phyloP scores from a whole-genome alignment of 2,888 invertebrate genomes.

The Drosophila birchii region DNA sequence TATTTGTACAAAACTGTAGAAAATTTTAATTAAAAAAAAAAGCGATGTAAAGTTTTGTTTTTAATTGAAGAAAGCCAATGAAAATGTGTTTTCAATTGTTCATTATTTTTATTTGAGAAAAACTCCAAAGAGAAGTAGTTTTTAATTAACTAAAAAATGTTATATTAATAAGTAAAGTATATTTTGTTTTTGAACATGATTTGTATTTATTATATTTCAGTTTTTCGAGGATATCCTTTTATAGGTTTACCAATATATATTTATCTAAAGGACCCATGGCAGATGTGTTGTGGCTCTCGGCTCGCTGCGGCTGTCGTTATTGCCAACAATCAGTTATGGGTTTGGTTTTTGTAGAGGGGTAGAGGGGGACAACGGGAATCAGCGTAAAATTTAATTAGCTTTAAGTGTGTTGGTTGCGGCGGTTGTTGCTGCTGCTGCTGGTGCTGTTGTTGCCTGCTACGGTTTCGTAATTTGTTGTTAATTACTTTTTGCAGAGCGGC shows the following conservation, averaged over 20 bases:
- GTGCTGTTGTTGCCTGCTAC: slow-evolving; percentile 25
- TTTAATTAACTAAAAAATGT: not conserved
- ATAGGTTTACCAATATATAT: not conserved
- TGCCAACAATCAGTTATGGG: slow-evolving; percentile 53
- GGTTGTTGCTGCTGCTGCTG: slow-evolving; percentile 11
- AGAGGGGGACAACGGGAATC: slow-evolving; percentile 11
- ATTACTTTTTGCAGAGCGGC: slow-evolving; percentile 65
- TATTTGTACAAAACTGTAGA: not conserved
- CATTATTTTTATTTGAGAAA: too few species aligned
- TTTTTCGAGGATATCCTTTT: not conserved
- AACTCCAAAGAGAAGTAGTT: not conserved
- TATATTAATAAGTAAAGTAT: accelerated
- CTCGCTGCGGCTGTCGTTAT: slow-evolving; percentile 37
- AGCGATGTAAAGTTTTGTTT: too few species aligned
- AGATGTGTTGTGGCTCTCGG: slow-evolving; percentile 34
- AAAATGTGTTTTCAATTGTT: too few species aligned
- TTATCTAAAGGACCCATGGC: slow-evolving; percentile 13
- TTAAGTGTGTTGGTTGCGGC: slow-evolving; percentile 65
- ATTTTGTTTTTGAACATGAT: not conserved
- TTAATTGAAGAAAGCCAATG: too few species aligned
- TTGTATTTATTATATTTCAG: not conserved
- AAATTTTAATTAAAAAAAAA: not conserved
- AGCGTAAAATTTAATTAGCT: slow-evolving; percentile 71
- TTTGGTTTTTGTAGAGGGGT: not conserved
- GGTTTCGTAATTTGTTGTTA: slow-evolving; percentile 73